These are phyloP conservation scores for Oncorhynchus gorbuscha DNA, from an alignment of 2,113 vertebrate genomes.

Conservation along the genomic window DNA sequence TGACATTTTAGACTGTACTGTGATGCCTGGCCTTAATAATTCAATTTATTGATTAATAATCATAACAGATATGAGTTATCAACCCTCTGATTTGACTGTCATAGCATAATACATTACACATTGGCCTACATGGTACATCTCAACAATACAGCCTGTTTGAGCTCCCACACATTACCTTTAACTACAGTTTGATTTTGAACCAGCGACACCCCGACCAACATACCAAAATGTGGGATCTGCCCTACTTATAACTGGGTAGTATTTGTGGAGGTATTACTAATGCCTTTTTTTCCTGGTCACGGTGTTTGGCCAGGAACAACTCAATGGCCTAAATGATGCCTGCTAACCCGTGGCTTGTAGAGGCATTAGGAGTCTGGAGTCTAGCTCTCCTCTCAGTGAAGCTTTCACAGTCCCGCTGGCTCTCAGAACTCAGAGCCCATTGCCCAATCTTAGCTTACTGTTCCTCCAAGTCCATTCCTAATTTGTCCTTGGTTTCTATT, in stretches of 20 bases:
- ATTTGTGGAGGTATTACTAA: no score
- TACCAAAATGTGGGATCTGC: no score
- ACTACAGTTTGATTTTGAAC: no score
- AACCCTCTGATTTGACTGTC: conserved; percentile 5
- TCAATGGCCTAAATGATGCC: not conserved
- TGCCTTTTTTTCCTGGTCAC: no score
- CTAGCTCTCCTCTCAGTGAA: not conserved
- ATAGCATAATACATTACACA: conserved; percentile 7
- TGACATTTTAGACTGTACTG: no score
- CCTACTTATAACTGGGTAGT: no score
- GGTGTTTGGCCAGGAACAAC: no score
- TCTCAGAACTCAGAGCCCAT: no score
- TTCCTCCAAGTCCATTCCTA: not conserved
- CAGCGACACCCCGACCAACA: no score
- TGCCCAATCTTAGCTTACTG: not conserved
- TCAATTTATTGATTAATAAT: conserved; percentile 34
- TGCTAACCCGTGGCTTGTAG: not conserved
- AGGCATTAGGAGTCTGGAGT: not conserved
- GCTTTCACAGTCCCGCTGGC: not conserved
- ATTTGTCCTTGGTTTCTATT: no score
- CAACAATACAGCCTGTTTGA: not conserved
- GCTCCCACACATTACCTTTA: not conserved
- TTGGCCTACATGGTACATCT: not conserved
- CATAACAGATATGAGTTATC: conserved; percentile 25
- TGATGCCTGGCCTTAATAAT: no score